These are phyloP conservation scores for Gastracanthus pulcherrimus DNA, from an alignment of 2,888 invertebrate genomes.

Conservation along the genomic window DNA sequence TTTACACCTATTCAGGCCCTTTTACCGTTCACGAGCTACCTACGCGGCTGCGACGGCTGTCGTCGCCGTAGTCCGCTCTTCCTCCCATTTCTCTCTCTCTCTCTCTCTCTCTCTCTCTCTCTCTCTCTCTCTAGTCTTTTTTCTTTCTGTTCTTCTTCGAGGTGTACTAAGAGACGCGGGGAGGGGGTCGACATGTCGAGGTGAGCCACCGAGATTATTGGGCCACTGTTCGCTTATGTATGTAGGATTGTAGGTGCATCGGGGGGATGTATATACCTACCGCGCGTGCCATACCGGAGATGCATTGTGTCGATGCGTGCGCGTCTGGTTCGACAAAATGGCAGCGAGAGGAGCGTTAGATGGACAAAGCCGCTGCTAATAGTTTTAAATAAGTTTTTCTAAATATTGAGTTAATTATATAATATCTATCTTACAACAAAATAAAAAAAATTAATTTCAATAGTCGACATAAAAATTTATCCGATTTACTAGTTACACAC, in stretches of 20 bases:
- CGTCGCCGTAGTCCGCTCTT: constrained; percentile 35
- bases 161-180: no score
- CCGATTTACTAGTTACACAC: no score
- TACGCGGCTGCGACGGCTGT: constrained; percentile 41
- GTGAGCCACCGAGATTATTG: not conserved
- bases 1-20: constrained; percentile 75
- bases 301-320: no score
- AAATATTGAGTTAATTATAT: no score
- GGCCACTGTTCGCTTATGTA: not conserved
- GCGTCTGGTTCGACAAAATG: no score
- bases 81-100: constrained; percentile 38
- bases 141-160: no score
- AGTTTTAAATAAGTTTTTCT: no score
- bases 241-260: not conserved
- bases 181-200: not conserved
- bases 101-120: not conserved
- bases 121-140: not conserved
- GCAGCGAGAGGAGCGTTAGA: no score
- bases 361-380: no score
- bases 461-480: no score
- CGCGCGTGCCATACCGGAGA: not conserved
- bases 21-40: constrained; percentile 73
- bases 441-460: no score
- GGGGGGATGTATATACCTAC: not conserved
- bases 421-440: no score